phyloP scores from a whole-genome alignment of 2,888 invertebrate genomes.

The Notodonta ziczac region DNA sequence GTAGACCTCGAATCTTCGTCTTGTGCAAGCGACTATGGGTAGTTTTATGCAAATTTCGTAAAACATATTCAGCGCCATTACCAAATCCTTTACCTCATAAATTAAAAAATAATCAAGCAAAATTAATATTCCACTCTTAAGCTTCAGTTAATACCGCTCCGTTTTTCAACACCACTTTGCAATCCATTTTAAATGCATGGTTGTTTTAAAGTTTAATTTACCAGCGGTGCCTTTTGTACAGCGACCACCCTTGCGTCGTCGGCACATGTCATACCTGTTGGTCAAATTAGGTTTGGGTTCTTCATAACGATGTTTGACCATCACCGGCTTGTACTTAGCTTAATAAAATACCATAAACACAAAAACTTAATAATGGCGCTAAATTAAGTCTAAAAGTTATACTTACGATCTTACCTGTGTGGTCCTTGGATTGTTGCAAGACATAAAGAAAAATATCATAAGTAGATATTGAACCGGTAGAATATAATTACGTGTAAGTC shows the following conservation, averaged over 20 bases:
- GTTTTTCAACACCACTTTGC: slow-evolving; percentile 59
- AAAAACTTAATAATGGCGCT: slow-evolving; percentile 70
- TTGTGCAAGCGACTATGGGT: slow-evolving; percentile 45
- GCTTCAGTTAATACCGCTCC: slow-evolving; percentile 78
- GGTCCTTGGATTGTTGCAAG: slow-evolving; percentile 31
- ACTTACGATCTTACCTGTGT: slow-evolving; percentile 58
- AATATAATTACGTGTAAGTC: neutral
- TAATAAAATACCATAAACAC: slow-evolving; percentile 21
- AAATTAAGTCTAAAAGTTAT: slow-evolving; percentile 49
- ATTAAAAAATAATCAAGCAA: slow-evolving; percentile 74
- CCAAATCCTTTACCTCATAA: slow-evolving; percentile 81
- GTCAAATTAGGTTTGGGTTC: slow-evolving; percentile 74
- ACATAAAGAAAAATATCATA: slow-evolving; percentile 22
- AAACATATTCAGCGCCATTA: slow-evolving; percentile 81
- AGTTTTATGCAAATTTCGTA: slow-evolving; percentile 39
- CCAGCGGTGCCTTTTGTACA: slow-evolving; percentile 99
- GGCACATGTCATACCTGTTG: slow-evolving; percentile 99
- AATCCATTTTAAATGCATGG: slow-evolving; percentile 61
- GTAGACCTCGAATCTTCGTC: slow-evolving; percentile 25
- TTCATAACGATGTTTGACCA: slow-evolving; percentile 51
- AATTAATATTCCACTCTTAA: slow-evolving; percentile 74
- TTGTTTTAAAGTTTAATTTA: slow-evolving; percentile 86
- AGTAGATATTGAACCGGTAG: neutral
- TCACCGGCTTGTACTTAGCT: slow-evolving; percentile 30
- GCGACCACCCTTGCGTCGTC: slow-evolving; percentile 97